Base-by-base conservation (phyloP, 2,888 invertebrate species). In the Lasioglossum calceatum region DNA sequence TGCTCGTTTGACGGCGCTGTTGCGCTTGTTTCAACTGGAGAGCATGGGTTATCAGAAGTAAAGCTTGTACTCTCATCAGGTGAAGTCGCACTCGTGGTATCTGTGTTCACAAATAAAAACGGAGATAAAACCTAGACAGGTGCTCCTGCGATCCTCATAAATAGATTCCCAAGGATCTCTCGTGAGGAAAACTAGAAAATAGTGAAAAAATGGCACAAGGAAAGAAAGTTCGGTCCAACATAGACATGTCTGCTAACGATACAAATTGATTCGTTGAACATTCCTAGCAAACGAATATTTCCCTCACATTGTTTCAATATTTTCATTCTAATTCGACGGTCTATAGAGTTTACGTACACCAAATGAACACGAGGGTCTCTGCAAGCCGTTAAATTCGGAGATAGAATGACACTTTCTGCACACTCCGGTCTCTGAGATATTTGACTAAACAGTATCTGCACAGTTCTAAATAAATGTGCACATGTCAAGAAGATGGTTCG, bases 21-120 rank as follows among this genome's bases (percentile, higher is more conserved):
- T 85, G 89, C 88, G 84, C 88, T 86, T 81, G 91, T 88, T 86
- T 93, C 92, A 74, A 89, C 88, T 81, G 92, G 91, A 78, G 92
- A 92, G 74, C 90, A 89, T 85, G 93, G 91, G 74, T 90, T 93
- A 84, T 91, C 91, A 72, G 90, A 87, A 72, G 87, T 86, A 81
- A 90, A 83, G 77, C 87, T 82, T 82, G 89, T 87, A 88, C 88
- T 90, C 75, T 92, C 92, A 85, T 92, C 91, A 79, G 92, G 88
- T 78, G 89, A 92, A 89, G 81, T 92, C 82, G 91, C 87, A 85
- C 88, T 90, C 79, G 91, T 82, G 82, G 91, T 88, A 85, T 93
- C 93, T 93, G 87, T 82, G 67, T 42, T 76, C 82, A 76, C 81
- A 81, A 86, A 71, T 73, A 82, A 71, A 83, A 71, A 84, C 61